phyloP scores from a whole-genome alignment of 2,113 vertebrate species.

The Phocoena sinus region DNA sequence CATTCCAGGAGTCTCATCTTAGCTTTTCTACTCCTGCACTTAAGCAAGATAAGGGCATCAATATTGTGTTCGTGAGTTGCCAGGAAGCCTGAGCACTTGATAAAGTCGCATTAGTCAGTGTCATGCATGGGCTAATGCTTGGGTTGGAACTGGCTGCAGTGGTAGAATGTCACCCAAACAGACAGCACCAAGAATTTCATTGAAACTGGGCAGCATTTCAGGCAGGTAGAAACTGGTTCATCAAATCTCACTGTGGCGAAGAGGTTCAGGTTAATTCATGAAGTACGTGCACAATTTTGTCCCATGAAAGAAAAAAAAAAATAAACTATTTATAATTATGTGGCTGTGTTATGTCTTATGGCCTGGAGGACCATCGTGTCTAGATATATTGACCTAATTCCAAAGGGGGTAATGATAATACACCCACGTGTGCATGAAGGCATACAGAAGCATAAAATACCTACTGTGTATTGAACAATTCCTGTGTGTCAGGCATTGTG shows the following conservation, averaged over 20 bases:
- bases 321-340: background rate
- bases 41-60: background rate
- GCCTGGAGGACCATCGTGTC: background rate
- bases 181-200: background rate
- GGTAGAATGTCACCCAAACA: background rate
- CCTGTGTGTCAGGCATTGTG: background rate
- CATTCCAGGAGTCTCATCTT: slow-evolving; percentile 6
- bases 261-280: background rate
- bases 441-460: background rate
- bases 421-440: background rate
- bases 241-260: background rate
- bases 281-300: background rate
- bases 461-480: background rate
- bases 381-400: background rate
- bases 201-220: slow-evolving; percentile 7
- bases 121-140: background rate
- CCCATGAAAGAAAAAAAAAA: background rate
- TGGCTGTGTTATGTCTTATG: background rate
- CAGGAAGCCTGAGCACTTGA: background rate
- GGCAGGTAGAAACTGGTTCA: background rate
- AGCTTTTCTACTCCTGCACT: background rate
- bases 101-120: background rate
- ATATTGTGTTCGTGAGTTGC: background rate
- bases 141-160: background rate
- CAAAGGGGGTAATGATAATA: background rate